Base-by-base conservation (phyloP, 1,140 invertebrate species). In the Musca domestica region DNA sequence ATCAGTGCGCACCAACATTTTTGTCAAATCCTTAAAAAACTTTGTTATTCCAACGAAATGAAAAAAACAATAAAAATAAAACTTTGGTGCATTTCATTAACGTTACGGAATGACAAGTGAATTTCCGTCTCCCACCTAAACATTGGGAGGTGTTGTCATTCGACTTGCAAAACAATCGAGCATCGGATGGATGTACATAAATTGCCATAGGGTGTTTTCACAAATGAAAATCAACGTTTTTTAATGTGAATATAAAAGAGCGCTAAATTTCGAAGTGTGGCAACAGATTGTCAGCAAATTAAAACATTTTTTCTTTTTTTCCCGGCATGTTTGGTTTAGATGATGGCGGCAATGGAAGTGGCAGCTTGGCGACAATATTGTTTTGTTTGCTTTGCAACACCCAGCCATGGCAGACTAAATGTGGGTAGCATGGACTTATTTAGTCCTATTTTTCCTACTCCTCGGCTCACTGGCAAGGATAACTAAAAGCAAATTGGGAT, bases 41-140 rank as follows among this genome's bases (percentile, higher is more conserved):
- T 67, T 67, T 67, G 58, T 67, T 67, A 58, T 67, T 51, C 34
- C 51, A 67, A 67, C 66, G 27, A 67, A 67, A 67, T 67, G 66
- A 67, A 67, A 67, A n/a, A 47, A 67, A 67, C 66, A 67, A 67
- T 67, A 67, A 67, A 67, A 67, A 56, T 51, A 20, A 51, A 51
- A 20, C 48, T 19, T 19, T 19, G 20, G 4, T 19, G 20, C 9
- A 51, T 51, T 51, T 19, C n/a, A 51, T 51, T 51, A 51, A 51
- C 17, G 17, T 51, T 10, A 9, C 12, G 17, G 48, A 19, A 51
- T 19, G 48, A 5, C 20, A 19, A 1, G n/a, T n/a, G n/a, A n/a
- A n/a, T n/a, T n/a, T n/a, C 48, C 12, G 17, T 46, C 12, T 2
- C 20, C 20, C 20, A 2, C 17, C 0, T 1, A 3, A 19, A 20